Evolutionary conservation across 1,140 invertebrate species (phyloP).

Genomic region (Andrena cerasifolii): DNA sequence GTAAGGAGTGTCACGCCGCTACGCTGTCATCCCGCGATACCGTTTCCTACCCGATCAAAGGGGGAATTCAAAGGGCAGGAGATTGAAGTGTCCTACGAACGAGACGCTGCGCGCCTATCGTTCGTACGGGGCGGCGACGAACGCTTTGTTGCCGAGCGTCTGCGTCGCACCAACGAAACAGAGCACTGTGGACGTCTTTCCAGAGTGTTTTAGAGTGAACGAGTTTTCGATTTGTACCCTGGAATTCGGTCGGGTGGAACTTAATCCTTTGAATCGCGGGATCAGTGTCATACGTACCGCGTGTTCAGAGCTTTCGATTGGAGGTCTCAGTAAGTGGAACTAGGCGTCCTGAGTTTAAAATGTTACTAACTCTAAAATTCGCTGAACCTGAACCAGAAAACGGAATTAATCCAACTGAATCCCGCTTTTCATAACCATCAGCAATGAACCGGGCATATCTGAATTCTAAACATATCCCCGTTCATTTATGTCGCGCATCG

Average conservation of each 20-base stretch:
- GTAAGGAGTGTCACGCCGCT: neutral
- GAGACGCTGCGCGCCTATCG: slow-evolving; percentile 4
- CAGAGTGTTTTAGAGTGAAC: neutral
- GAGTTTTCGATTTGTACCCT: neutral
- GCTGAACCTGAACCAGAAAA: too few relatives aligned
- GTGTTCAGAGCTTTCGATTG: neutral
- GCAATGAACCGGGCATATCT: neutral
- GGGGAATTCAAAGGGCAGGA: slow-evolving; percentile 39
- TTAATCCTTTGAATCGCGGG: neutral
- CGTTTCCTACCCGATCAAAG: neutral
- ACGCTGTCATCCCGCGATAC: slow-evolving; percentile 7
- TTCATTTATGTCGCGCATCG: neutral
- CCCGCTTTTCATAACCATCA: neutral
- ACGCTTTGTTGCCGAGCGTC: slow-evolving; percentile 9
- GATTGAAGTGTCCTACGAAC: slow-evolving; percentile 46
- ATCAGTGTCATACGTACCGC: neutral
- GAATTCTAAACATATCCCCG: neutral
- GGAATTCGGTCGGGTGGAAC: neutral
- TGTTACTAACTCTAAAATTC: too few relatives aligned
- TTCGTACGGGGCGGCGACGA: neutral
- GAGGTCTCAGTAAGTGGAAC: too few relatives aligned
- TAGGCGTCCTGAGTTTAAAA: too few relatives aligned
- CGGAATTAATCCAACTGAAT: too few relatives aligned
- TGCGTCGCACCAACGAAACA: neutral
- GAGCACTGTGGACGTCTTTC: neutral